Base-by-base conservation (phyloP, 92 coral and sea anemone species). In the Bergia sp. region DNA sequence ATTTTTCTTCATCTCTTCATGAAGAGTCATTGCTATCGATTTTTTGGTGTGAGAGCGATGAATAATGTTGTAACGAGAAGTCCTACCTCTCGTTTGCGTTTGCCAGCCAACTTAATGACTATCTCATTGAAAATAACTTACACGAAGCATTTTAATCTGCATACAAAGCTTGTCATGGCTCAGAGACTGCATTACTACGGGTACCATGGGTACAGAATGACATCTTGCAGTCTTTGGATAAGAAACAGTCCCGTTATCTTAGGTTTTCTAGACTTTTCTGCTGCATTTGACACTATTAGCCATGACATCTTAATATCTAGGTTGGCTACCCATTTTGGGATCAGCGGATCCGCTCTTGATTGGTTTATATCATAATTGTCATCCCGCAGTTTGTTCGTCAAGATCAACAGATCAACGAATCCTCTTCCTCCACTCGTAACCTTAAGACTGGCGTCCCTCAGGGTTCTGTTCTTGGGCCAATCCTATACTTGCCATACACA, bases 321-420 rank as follows among this genome's bases (percentile, higher is more conserved):
- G 73, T 69, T 91, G 77, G 86, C 79, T 9, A 77, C 79, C 16
- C 87, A 87, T 66, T 92, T 92, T 38, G 94, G 92, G 16, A 85
- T 92, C 36, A 81, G n/a, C 16, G 92, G 92, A 1, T 69, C 67
- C 57, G 92, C 79, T 57, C 90, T 79, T 50, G 10, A n/a, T 41
- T 89, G 89, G 91, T 89, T 89, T 64, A 73, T 53, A 72, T 89
- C 90, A 41, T 89, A 89, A 49, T 85, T 91, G 36, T 77, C 73
- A 29, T 71, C 72, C 37, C 93, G 91, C 21, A 66, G 77, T 39
- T 90, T 81, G 67, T 88, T 88, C 83, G 91, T 82, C 83, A 72
- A 83, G 42, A 29, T 29, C 29, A 29, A 29, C 29, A 29, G 29
- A 91, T 91, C 82, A 65, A 88, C 37, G 47, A 36, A 23, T 71